Conservation (phyloP, 2,888 invertebrate genomes). For the Clunio marinus region DNA sequence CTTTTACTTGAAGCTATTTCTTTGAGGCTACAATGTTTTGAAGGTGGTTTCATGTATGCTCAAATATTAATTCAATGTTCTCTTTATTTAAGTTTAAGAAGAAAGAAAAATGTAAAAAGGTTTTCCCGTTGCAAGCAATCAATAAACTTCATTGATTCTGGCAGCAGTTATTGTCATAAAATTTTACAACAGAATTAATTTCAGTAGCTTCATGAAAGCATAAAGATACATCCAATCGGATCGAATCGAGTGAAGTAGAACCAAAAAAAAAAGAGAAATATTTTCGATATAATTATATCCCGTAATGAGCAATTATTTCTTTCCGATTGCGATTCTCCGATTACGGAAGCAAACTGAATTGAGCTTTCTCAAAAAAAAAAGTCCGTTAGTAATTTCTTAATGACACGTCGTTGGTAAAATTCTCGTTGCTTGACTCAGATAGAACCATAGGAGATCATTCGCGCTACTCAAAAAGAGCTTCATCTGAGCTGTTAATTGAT, state of each 20-base stretch:
- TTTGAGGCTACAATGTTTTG: too few relatives aligned
- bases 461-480: not conserved
- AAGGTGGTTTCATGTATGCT: too few relatives aligned
- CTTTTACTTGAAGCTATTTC: constrained; percentile 21
- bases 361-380: not conserved
- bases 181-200: too few relatives aligned
- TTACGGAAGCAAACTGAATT: constrained; percentile 2
- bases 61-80: too few relatives aligned
- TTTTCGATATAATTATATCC: constrained; percentile 13
- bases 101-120: not conserved
- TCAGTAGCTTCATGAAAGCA: not conserved
- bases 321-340: constrained; percentile 20
- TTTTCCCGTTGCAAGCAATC: not conserved
- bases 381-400: constrained; percentile 18
- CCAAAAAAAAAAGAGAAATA: not conserved
- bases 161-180: not conserved
- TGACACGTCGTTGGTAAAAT: too few relatives aligned
- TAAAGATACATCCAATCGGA: not conserved
- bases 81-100: not conserved
- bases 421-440: not conserved
- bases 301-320: not conserved
- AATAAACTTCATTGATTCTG: not conserved
- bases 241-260: not conserved
- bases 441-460: not conserved
- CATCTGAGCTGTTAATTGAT: constrained; percentile 17